Evolutionary conservation across 2,113 vertebrate genomes (phyloP), one percentile per base, ranked within the genome.

Genomic region (Pachycephala philippinensis): DNA sequence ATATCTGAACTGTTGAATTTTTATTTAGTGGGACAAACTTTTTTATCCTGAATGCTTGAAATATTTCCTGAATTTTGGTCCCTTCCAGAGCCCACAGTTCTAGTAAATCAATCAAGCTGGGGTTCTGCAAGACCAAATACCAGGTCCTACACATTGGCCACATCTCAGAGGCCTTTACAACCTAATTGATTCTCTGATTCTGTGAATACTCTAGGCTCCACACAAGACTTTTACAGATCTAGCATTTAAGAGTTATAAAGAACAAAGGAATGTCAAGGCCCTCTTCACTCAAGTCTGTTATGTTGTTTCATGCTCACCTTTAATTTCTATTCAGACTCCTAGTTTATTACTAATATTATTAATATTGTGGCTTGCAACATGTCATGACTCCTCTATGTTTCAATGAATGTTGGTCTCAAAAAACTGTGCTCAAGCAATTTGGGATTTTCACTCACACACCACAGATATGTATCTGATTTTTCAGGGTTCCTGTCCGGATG

Each of bases 371-470:
- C 13, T 76, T 30, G 3, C 19, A 61, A 40, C 3, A 18, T 0
- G 1, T 39, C 56, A 24, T 50, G 61, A 39, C 1, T 66, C 7
- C 2, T 72, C 10, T 49, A 2, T 35, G 2, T 74, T 91, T 87
- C 68, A 24, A 8, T 69, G 22, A 61, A 42, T 35, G 19, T 11
- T 42, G 9, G 24, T 52, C 17, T 74, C 15, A 85, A 79, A 71
- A 75, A 71, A 28, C 14, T 16, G 1, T 45, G 8, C 6, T 49
- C 5, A 81, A 75, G 5, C 16, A 45, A 23, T 35, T 33, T 64
- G 14, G 9, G 7, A 52, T 60, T 56, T 89, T 45, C 40, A 1
- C 5, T 72, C 0, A 1, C 7, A 57, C 1, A 26, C 1, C 14
- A 40, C 8, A 27, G 5, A 6, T 15, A 44, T 2, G 1, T 21